Evolutionary conservation across 1,140 invertebrate genomes (phyloP), one percentile per base, ranked within the genome.

Genomic region (Leptopilina boulardi): DNA sequence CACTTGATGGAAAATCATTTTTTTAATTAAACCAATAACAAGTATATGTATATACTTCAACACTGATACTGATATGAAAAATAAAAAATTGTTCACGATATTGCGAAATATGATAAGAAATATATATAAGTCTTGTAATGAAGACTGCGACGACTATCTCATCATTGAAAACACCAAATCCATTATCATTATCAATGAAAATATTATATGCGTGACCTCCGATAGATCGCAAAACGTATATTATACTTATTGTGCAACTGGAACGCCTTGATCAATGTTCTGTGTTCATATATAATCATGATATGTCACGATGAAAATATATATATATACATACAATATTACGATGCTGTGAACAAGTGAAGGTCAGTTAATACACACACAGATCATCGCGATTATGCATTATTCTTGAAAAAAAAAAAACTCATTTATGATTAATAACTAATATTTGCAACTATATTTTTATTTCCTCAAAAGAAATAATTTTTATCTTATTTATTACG

Each of bases 221-320:
- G 21, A 66, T 15, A 66, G 59, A 30, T 66, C 23, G 59, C 59
- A 66, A 51, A 38, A 23, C 26, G 59, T 30, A 30, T 59, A 54
- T 59, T 13, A 18, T 59, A 30, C 59, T 66, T 66, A 10, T 66
- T 66, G 59, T 34, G 59, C 26, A 66, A 66, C 23, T 66, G 59
- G 59, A 66, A 66, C 59, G 59, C 59, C 59, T 66, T 66, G 59
- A 66, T 66, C 59, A 66, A 66, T 66, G 59, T 66, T 23, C 59
- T 66, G 59, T 66, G 59, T 66, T 66, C 4, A 30, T 30, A n/a
- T n/a, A 30, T 38, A 30, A 66, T 66, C 59, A 26, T 30, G 56
- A 59, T 59, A 59, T 26, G 56, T 59, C 21, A 59, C 56, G 26
- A 30, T 26, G 23, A 66, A 66, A 23, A 66, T 15, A n/a, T n/a